Conservation (phyloP, 92 coral and sea anemone species). For the Siderastrea radians region DNA sequence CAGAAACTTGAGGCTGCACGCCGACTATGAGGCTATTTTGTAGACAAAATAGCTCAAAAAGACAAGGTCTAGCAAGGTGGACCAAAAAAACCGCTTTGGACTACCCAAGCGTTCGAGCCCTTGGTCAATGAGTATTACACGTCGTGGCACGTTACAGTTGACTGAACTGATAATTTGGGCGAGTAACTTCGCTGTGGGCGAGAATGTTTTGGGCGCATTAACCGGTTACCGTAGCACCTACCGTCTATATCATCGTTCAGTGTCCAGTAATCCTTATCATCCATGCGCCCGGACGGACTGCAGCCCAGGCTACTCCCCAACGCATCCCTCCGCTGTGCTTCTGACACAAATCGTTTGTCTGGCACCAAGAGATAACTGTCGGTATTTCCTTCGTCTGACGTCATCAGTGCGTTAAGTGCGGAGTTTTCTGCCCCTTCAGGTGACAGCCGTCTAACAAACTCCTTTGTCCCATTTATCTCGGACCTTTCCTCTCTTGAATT, state of each 20-base stretch:
- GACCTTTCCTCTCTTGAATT: neutral
- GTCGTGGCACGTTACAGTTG: neutral
- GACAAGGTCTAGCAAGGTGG: neutral
- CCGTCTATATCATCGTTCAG: neutral
- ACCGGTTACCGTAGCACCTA: neutral
- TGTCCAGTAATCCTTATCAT: constrained; percentile 11
- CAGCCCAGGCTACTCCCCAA: neutral
- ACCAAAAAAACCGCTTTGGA: too few species aligned
- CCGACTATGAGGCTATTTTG: too few species aligned
- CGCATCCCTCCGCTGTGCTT: neutral
- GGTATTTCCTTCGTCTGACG: neutral
- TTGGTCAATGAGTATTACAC: neutral
- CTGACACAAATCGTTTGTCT: neutral
- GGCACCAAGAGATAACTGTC: constrained; percentile 3
- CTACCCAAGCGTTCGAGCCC: too few species aligned
- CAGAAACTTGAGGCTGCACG: too few species aligned
- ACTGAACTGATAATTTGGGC: neutral
- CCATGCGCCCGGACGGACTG: constrained; percentile 32
- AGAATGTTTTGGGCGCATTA: neutral
- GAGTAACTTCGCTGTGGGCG: neutral
- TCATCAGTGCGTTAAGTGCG: neutral
- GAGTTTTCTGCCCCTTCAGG: constrained; percentile 30
- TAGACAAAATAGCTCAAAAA: too few species aligned
- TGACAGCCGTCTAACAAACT: neutral
- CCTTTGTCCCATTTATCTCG: neutral